Base-by-base conservation (phyloP, 2,797 vertebrate genomes). In the Protonibea diacanthus region DNA sequence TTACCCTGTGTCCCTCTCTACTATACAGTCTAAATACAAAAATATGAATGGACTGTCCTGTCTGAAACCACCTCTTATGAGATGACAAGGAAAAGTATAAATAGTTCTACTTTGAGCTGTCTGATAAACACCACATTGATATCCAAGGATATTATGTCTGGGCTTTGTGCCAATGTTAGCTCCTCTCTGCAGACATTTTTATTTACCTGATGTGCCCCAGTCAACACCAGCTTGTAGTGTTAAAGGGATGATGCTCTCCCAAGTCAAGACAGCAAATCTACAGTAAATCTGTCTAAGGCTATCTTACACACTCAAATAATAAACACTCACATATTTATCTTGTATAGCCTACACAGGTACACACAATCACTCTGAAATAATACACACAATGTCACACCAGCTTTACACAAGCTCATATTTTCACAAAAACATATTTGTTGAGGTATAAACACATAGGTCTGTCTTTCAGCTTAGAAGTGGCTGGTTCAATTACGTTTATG, bases 141-240 rank as follows among this genome's bases (percentile, higher is more conserved):
- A 76, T 71, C 59, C 73, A 76, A 72, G 71, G 77, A 87, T 84
- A 85, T 89, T 81, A 79, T 33, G 70, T 85, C 87, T 81, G 89
- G 91, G 89, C 86, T 61, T 44, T 0, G n/a, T 62, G 89, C 91
- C 92, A 93, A 81, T 1, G 27, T 70, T 60, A 52, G 67, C 82
- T 90, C 33, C 33, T 67, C 72, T 85, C 52, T 55, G 60, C 66
- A 78, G 71, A 82, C 52, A 23, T 67, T 82, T 88, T 87, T 81
- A 82, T 88, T 81, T 23, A 71, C 78, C 74, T 77, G 67, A 86
- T 71, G 81, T 60, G 61, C 58, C 78, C 68, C 64, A 75, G 68
- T 76, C 77, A 80, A n/a, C 65, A 61, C 45, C 42, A 55, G 65
- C 67, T 21, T 77, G 65, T 61, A 71, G 52, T 47, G 55, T 53